Conservation (phyloP, 2,113 vertebrate genomes). For the Hyla sarda region DNA sequence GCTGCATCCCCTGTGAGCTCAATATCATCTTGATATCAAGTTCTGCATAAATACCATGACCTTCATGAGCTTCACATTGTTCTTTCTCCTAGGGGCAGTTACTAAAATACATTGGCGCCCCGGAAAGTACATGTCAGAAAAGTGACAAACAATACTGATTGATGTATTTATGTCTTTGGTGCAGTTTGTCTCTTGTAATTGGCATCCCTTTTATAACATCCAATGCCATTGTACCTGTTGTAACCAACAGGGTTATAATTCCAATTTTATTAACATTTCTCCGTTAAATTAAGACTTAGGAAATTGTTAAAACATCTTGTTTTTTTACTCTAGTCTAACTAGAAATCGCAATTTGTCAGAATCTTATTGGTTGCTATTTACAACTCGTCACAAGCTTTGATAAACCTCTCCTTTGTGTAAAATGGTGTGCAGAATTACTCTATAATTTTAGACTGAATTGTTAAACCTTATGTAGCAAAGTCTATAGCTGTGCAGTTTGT, state of each 20-base stretch:
- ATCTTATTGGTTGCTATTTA: no score
- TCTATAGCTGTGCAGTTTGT: no score
- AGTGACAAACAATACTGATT: not conserved
- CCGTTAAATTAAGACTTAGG: no score
- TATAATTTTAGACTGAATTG: no score
- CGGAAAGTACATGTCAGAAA: not conserved
- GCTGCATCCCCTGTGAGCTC: not conserved
- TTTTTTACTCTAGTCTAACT: no score
- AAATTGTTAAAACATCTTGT: no score
- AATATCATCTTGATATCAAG: not conserved
- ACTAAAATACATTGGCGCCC: not conserved
- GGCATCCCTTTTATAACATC: not conserved
- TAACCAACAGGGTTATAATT: not conserved
- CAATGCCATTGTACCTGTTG: not conserved
- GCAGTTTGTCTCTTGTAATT: not conserved
- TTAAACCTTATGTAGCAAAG: no score
- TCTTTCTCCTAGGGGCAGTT: conserved; percentile 16
- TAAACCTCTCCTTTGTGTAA: no score
- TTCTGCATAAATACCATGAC: conserved; percentile 28
- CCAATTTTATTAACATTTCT: no score
- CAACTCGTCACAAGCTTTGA: no score
- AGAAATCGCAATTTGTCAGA: no score
- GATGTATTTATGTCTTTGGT: conserved; percentile 12
- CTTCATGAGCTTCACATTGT: not conserved
- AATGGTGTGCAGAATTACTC: no score